A percentile compares a stretch with the other conserved stretches of the same genome.
Evolutionary conservation across 2,797 vertebrate genomes (phyloP).

Genomic region (Rousettus madagascariensis): DNA sequence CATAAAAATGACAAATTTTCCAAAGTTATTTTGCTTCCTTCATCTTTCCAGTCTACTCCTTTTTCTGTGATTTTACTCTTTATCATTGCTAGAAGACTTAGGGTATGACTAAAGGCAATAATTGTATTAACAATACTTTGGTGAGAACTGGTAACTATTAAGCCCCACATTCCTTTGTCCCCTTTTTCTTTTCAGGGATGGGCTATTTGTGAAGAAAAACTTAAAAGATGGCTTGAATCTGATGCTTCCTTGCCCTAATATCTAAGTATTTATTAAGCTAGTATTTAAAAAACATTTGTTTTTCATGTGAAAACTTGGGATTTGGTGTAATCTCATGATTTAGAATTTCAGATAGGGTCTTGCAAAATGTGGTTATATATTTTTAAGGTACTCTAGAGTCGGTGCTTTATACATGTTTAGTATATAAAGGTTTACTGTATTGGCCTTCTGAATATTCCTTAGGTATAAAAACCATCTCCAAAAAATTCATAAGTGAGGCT

Average conservation of each 20-base stretch:
- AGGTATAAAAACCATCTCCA: neutral
- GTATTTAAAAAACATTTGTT: neutral
- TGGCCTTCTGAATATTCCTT: neutral
- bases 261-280: neutral
- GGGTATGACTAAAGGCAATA: neutral
- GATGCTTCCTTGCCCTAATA: neutral
- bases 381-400: neutral
- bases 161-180: neutral
- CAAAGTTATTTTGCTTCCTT: neutral
- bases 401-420: neutral
- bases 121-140: neutral
- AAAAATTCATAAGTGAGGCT: neutral
- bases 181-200: neutral
- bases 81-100: neutral
- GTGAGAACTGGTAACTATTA: neutral
- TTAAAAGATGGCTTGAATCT: neutral
- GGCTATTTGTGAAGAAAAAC: neutral
- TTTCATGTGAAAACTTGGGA: neutral
- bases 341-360: neutral
- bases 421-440: neutral
- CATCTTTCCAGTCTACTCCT: neutral
- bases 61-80: neutral
- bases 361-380: neutral
- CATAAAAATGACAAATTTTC: neutral
- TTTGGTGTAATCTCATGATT: neutral